phyloP scores from a whole-genome alignment of 2,797 vertebrate genomes.

The Phalanger gymnotis region DNA sequence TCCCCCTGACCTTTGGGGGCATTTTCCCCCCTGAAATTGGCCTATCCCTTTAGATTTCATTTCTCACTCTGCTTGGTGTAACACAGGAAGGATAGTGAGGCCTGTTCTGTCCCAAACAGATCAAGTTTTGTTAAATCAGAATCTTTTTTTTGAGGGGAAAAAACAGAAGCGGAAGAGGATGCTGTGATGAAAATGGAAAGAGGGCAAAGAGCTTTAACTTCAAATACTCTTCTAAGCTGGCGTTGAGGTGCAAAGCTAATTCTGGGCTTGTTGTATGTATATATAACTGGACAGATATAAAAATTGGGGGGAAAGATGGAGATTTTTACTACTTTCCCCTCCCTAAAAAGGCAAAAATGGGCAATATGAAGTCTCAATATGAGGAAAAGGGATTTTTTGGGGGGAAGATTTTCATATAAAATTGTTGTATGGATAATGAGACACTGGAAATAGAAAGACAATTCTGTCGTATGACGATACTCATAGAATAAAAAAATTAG shows the following conservation, averaged over 20 bases:
- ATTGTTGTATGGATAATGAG: neutral
- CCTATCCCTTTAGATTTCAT: conserved; percentile 82
- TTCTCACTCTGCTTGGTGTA: conserved; percentile 82
- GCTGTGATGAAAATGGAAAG: conserved; percentile 81
- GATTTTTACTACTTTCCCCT: neutral
- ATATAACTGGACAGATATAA: conserved; percentile 55
- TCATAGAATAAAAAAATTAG: neutral
- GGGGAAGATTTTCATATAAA: neutral
- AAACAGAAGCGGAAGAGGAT: conserved; percentile 79
- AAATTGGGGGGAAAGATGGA: conserved; percentile 37
- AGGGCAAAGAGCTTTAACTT: conserved; percentile 80
- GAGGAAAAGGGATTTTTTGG: neutral
- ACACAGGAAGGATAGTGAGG: conserved; percentile 86
- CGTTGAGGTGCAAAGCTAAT: conserved; percentile 59
- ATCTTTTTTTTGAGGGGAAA: conserved; percentile 63
- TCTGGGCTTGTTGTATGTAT: conserved; percentile 65
- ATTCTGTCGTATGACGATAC: neutral
- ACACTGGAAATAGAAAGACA: neutral
- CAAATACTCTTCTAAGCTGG: conserved; percentile 74
- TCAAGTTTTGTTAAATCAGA: conserved; percentile 85
- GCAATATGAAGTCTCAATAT: conserved; percentile 34
- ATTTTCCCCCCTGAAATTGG: conserved; percentile 78
- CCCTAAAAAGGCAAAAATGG: conserved; percentile 25
- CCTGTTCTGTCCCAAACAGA: conserved; percentile 86
- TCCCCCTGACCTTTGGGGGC: conserved; percentile 88